These are phyloP conservation scores for Atta cephalotes DNA, from an alignment of 1,140 invertebrate species.

Conservation along the genomic window DNA sequence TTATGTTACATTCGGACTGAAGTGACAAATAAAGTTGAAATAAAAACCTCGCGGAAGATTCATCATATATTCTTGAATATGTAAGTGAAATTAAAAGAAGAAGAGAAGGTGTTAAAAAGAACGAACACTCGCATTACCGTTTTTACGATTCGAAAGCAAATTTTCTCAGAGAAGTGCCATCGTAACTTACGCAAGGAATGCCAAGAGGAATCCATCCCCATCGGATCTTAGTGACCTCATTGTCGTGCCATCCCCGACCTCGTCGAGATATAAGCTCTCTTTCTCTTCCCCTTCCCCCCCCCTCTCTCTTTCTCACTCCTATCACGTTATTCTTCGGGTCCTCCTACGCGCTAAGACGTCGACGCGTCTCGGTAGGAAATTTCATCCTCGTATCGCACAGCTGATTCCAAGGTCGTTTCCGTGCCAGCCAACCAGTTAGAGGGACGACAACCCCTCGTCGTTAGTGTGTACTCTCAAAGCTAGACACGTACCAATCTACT, in stretches of 20 bases:
- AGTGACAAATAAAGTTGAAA: conserved; percentile 15
- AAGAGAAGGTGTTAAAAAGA: background rate
- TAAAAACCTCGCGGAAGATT: background rate
- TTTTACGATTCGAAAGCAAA: conserved; percentile 40
- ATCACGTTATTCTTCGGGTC: conserved; percentile 48
- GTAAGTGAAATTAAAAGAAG: conserved; percentile 1
- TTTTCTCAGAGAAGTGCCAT: conserved; percentile 36
- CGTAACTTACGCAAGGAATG: conserved; percentile 50
- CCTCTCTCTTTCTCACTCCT: background rate
- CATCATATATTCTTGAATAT: background rate
- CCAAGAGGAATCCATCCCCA: conserved; percentile 29
- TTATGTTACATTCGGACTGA: background rate
- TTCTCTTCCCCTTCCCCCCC: background rate
- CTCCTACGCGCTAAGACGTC: conserved; percentile 45
- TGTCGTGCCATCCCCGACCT: conserved; percentile 58
- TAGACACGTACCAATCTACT: conserved; percentile 51
- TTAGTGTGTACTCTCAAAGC: conserved; percentile 51
- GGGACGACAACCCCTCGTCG: conserved; percentile 35
- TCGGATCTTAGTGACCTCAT: conserved; percentile 54
- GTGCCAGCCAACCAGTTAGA: conserved; percentile 23
- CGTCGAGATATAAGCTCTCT: conserved; percentile 11
- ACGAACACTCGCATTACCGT: background rate
- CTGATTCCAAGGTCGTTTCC: conserved; percentile 59
- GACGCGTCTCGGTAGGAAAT: conserved; percentile 51
- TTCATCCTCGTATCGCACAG: conserved; percentile 62